Evolutionary conservation across 2,113 vertebrate species (phyloP), one percentile per base, ranked within the genome.

Genomic region (Gila orcuttii): DNA sequence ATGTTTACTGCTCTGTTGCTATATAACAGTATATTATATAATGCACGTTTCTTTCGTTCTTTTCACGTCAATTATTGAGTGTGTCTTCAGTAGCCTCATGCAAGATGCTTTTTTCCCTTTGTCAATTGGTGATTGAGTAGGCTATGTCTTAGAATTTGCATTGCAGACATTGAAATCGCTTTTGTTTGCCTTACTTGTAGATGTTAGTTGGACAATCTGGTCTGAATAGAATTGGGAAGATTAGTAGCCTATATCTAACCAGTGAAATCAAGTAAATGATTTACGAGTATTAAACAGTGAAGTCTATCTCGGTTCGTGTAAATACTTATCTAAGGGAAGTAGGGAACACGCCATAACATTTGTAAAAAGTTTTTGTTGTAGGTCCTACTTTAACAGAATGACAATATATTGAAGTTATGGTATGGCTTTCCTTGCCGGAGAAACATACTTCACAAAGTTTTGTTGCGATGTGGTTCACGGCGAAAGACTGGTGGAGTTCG

Each of bases 401-500:
- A 12, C 4, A 42, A n/a, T 71, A 42, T 71, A 25, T 73, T 73
- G 19, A 42, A 42, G 33, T 42, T 39, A 39, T 23, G 33, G 1
- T 36, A 71, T 73, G 10, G 5, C 4, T 73, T 42, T 33, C 4
- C 28, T 77, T 25, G 8, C 21, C 13, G 19, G 5, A 36, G 8
- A 8, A 57, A 57, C 19, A 57, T 23, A 19, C 17, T 19, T 55
- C 52, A 62, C 17, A n/a, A 28, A 64, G 19, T 84, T 84, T 84
- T 77, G 25, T 11, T 81, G 42, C 23, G 64, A 59, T 31, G 13
- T 50, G 12, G 21, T 73, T 57, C 19, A 64, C 8, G 25, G 39
- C 45, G 42, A 50, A 87, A 90, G 73, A 55, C 84, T 86, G 64
- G 89, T 23, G 45, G 10, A 75, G 90, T 90, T 79, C 92, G 92